phyloP scores from a whole-genome alignment of 2,113 vertebrate species.

The Calcarius ornatus region DNA sequence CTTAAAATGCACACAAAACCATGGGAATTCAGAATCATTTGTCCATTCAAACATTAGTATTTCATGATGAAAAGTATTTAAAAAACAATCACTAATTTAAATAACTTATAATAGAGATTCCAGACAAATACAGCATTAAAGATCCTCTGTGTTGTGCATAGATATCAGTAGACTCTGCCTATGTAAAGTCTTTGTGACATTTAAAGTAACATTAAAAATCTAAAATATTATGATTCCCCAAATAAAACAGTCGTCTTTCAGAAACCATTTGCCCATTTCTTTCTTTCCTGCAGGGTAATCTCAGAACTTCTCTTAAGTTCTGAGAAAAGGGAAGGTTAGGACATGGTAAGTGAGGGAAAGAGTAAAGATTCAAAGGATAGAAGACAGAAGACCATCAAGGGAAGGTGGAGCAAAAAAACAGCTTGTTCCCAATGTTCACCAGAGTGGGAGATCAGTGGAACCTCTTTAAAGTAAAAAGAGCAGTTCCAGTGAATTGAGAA shows the following conservation, averaged over 20 bases:
- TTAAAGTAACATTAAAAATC: neutral
- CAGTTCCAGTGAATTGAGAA: neutral
- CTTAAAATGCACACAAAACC: neutral
- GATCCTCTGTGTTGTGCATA: neutral
- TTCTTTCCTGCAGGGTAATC: neutral
- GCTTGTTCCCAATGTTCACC: neutral
- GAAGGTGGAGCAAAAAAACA: neutral
- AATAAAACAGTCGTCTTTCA: neutral
- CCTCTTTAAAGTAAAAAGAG: neutral
- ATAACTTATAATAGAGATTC: neutral
- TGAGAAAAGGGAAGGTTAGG: neutral
- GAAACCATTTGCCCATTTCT: neutral
- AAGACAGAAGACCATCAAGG: neutral
- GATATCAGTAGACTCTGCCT: neutral
- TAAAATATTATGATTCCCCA: neutral
- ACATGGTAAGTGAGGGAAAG: neutral
- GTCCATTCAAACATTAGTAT: neutral
- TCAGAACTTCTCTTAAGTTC: neutral
- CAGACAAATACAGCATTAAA: neutral
- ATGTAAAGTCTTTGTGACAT: neutral
- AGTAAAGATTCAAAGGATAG: neutral
- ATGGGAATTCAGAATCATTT: neutral
- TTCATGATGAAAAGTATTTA: neutral
- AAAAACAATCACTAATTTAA: neutral
- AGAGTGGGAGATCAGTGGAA: neutral